phyloP scores from a whole-genome alignment of 2,888 invertebrate genomes.

The Pristionchus exspectatus region DNA sequence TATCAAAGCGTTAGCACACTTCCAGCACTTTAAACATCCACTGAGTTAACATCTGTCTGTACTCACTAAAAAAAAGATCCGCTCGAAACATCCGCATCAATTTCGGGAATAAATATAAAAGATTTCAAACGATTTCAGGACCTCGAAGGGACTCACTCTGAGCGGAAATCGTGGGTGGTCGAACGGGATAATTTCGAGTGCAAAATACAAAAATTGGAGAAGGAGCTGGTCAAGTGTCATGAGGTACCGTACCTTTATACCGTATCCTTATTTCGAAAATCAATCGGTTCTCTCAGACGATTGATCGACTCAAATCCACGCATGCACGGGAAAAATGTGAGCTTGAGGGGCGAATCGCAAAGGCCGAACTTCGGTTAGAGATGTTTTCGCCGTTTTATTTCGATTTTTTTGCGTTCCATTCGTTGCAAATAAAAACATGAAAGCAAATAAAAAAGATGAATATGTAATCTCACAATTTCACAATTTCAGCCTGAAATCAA shows the following conservation, averaged over 20 bases:
- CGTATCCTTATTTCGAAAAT: not conserved
- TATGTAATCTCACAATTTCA: too few relatives aligned
- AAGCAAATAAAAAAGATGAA: not conserved
- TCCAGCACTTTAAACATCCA: not conserved
- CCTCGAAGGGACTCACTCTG: not conserved
- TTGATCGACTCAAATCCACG: conserved; percentile 17
- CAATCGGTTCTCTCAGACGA: not conserved
- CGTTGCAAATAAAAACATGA: not conserved
- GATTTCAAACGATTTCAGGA: conserved; percentile 14
- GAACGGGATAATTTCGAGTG: conserved; percentile 18
- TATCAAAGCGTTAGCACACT: not conserved
- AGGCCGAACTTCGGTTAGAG: not conserved
- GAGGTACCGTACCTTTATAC: conserved; percentile 25
- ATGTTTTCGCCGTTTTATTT: not conserved
- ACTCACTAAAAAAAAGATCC: not conserved
- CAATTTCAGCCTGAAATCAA: not conserved
- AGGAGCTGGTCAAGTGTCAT: conserved; percentile 10
- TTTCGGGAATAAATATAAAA: too few relatives aligned
- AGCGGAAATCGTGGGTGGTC: conserved; percentile 21
- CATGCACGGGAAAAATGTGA: conserved; percentile 16
- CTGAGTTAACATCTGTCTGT: not conserved
- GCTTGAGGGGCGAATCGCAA: conserved; percentile 4
- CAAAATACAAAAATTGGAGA: conserved; percentile 17
- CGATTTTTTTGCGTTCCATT: not conserved
- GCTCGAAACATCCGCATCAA: not conserved